Evolutionary conservation across 2,113 vertebrate species (phyloP).

Genomic region (Oreochromis niloticus): DNA sequence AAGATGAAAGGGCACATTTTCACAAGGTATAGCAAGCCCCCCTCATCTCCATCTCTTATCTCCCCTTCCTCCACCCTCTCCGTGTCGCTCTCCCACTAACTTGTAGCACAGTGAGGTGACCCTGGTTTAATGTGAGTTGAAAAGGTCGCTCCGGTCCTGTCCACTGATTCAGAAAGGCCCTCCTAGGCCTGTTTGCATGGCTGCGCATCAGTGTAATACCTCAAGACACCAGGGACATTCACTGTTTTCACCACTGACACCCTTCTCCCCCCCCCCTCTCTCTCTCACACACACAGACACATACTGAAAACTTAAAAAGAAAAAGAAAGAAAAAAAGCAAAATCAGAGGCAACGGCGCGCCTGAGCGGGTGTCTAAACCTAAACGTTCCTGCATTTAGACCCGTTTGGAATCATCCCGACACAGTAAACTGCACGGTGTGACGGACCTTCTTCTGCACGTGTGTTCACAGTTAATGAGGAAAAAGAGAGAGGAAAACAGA

Average conservation of each 20-base stretch:
- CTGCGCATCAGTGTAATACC: slow-evolving; percentile 59
- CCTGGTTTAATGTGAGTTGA: slow-evolving; percentile 64
- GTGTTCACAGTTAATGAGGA: slow-evolving; percentile 39
- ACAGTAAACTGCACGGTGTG: slow-evolving; percentile 23
- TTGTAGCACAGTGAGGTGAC: slow-evolving; percentile 53
- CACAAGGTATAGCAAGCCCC: slow-evolving; percentile 31
- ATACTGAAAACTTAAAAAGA: neutral
- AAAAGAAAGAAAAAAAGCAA: neutral
- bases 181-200: slow-evolving; percentile 58
- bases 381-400: slow-evolving; percentile 27
- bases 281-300: neutral
- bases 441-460: slow-evolving; percentile 5
- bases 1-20: slow-evolving; percentile 47
- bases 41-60: neutral
- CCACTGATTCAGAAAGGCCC: slow-evolving; percentile 62
- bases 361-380: slow-evolving; percentile 37
- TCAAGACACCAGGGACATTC: slow-evolving; percentile 54
- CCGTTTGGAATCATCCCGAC: slow-evolving; percentile 48
- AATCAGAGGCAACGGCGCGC: slow-evolving; percentile 44
- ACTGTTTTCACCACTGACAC: slow-evolving; percentile 52
- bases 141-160: slow-evolving; percentile 60
- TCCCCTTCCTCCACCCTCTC: neutral
- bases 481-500: neutral
- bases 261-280: neutral
- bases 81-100: slow-evolving; percentile 32